These are phyloP conservation scores for Danio jaintianensis DNA, from an alignment of 2,797 vertebrate genomes.

Conservation along the genomic window DNA sequence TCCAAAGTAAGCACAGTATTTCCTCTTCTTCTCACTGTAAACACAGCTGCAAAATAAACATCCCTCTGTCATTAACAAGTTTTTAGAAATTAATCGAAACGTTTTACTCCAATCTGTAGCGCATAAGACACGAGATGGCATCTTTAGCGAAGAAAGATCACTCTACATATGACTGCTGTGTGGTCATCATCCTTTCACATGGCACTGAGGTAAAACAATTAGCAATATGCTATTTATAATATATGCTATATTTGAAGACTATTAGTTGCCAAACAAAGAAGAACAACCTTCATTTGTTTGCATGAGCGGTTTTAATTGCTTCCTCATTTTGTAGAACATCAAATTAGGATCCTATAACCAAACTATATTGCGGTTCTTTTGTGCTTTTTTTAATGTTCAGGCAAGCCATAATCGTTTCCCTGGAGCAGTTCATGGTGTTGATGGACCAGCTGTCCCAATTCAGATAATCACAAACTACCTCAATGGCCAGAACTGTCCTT, in stretches of 20 bases:
- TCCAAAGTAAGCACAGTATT: slow-evolving; percentile 74
- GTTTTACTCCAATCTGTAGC: slow-evolving; percentile 67
- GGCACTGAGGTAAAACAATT: slow-evolving; percentile 87
- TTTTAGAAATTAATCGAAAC: not conserved
- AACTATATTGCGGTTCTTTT: not conserved
- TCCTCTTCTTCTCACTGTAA: slow-evolving; percentile 16
- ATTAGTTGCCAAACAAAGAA: not conserved
- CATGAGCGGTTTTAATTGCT: not conserved
- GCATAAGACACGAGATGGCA: slow-evolving; percentile 79
- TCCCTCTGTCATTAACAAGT: not conserved
- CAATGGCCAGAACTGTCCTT: slow-evolving; percentile 85
- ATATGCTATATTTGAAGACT: not conserved
- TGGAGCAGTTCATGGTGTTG: slow-evolving; percentile 88
- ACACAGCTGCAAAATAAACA: not conserved
- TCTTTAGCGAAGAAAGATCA: slow-evolving; percentile 83
- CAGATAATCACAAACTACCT: slow-evolving; percentile 90
- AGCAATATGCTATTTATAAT: not conserved
- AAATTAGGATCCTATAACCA: not conserved
- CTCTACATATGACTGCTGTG: slow-evolving; percentile 84
- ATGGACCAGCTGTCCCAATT: slow-evolving; percentile 82
- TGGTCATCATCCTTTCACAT: slow-evolving; percentile 92
- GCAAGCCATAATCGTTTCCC: slow-evolving; percentile 90
- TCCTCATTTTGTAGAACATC: slow-evolving; percentile 29
- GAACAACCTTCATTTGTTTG: not conserved
- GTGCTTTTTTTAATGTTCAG: slow-evolving; percentile 70